Percentiles rank a stretch among this genome's conserved stretches.
Evolutionary conservation across 2,888 invertebrate genomes (phyloP).

Genomic region (Brachynemurus nebulosus): DNA sequence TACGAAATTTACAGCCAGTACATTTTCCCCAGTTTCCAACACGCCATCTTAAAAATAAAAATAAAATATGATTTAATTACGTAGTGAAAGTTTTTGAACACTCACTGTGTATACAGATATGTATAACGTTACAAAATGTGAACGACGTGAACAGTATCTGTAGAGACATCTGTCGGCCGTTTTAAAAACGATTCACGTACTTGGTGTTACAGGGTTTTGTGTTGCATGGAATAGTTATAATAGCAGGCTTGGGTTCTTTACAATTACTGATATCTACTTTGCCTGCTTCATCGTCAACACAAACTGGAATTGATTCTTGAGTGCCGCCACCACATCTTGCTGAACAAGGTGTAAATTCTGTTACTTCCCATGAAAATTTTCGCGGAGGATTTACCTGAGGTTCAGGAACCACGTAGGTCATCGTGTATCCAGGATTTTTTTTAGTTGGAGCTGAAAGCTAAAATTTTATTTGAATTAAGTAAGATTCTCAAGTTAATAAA

Average conservation of each 20-base stretch:
- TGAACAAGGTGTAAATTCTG: slow-evolving; percentile 47
- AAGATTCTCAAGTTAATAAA: background rate
- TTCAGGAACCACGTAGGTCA: slow-evolving; percentile 44
- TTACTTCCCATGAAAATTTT: slow-evolving; percentile 45
- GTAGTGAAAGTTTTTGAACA: no score
- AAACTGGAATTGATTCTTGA: slow-evolving; percentile 36
- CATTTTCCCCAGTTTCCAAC: slow-evolving; percentile 49
- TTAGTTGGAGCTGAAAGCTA: no score
- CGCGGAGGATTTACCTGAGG: slow-evolving; percentile 38
- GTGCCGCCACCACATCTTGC: slow-evolving; percentile 47
- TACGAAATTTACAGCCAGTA: slow-evolving; percentile 36
- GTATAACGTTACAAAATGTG: no score
- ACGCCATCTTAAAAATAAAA: slow-evolving; percentile 37
- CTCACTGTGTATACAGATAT: no score
- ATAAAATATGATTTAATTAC: no score
- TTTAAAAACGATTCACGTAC: slow-evolving; percentile 23
- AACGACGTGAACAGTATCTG: no score
- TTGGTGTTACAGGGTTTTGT: slow-evolving; percentile 34
- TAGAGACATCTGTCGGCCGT: background rate
- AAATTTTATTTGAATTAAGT: no score
- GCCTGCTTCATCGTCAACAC: slow-evolving; percentile 47
- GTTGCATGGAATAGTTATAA: slow-evolving; percentile 33
- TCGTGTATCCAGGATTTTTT: slow-evolving; percentile 44
- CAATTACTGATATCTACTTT: slow-evolving; percentile 42
- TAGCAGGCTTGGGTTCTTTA: slow-evolving; percentile 31